Evolutionary conservation across 1,140 invertebrate genomes (phyloP), one percentile per base, ranked within the genome.

Genomic region (Zophobas atratus): DNA sequence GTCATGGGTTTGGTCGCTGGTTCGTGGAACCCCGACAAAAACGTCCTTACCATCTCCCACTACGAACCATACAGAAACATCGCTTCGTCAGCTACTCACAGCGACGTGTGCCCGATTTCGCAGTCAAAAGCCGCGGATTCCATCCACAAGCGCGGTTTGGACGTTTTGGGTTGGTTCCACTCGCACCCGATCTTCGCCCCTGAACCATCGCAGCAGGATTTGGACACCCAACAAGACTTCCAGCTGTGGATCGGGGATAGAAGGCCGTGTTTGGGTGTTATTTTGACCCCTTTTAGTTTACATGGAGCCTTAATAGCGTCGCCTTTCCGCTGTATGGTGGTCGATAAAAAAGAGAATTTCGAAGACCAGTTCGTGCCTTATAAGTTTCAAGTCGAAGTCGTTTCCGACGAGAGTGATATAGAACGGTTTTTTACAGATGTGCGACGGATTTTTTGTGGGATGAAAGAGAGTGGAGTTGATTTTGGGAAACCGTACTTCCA

Each of bases 1-100:
- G 92, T 94, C 33, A 94, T 94, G 89, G 93, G 93, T 32, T 88
- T 94, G 75, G 83, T 93, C 48, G 93, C 92, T 33, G 93, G 92
- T 1, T 86, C 83, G 74, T 86, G 86, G 84, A 80, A 85, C 6
- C 77, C 84, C 6, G 53, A 79, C 39, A 70, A 70, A 39, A 81
- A 80, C 72, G 85, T 82, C 46, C 81, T 90, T 38, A 81, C 84
- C n/a, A 87, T 91, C 82, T 83, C 82, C 71, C 83, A 87, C 79
- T 88, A 92, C 84, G 88, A 89, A 80, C 87, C 91, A 33, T 92
- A 88, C 87, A 88, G 82, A 82, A 92, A 88, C 85, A 84, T 88
- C 32, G 84, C 83, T 4, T 89, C 91, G 76, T 92, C 89, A 41
- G 87, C 88, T 38, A 91, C 92, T 38, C 92, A 93, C 86, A 94